Evolutionary conservation across 2,797 vertebrate genomes (phyloP).

Genomic region (Psittacula echo): DNA sequence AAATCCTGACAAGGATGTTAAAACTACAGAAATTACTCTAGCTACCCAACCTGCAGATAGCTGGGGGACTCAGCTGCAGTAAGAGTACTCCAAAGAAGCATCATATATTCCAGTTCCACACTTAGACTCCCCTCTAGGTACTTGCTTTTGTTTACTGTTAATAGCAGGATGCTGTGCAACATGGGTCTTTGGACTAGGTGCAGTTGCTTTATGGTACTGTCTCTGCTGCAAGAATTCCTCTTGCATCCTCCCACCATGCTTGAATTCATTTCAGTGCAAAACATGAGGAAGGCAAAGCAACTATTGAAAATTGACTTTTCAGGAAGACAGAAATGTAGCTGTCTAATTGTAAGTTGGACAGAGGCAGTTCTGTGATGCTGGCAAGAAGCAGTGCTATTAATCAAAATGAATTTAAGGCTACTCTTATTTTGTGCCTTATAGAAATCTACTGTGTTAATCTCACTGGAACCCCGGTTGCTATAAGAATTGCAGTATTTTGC

Average conservation of each 20-base stretch:
- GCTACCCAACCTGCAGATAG: neutral
- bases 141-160: neutral
- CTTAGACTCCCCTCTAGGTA: neutral
- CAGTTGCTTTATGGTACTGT: neutral
- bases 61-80: neutral
- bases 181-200: neutral
- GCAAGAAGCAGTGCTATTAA: neutral
- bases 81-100: neutral
- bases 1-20: neutral
- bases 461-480: neutral
- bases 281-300: neutral
- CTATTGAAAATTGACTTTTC: neutral
- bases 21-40: neutral
- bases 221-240: neutral
- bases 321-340: neutral
- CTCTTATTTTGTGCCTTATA: neutral
- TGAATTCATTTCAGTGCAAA: neutral
- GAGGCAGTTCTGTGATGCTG: neutral
- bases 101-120: neutral
- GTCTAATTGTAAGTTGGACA: neutral
- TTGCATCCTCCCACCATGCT: fast-evolving
- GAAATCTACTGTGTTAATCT: neutral
- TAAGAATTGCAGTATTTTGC: neutral
- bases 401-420: neutral
- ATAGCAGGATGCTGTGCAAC: neutral